phyloP scores from a whole-genome alignment of 2,113 vertebrate species.

The Hippoglossus stenolepis region DNA sequence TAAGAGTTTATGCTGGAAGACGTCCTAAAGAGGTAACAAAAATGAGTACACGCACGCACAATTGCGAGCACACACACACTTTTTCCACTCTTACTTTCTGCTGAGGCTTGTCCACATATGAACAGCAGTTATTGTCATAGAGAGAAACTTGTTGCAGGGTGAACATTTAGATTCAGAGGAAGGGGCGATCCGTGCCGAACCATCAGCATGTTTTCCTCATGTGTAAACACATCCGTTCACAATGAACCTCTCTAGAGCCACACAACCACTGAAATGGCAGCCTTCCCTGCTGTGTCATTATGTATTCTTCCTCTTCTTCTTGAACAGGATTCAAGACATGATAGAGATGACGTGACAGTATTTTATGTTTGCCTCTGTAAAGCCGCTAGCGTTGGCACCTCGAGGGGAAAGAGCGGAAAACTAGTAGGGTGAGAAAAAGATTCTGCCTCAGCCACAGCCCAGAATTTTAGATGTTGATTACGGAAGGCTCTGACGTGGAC shows the following conservation, averaged over 20 bases:
- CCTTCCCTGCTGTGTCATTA: slow-evolving; percentile 3
- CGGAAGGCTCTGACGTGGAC: too few relatives aligned
- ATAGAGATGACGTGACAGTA: not conserved
- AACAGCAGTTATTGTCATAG: not conserved
- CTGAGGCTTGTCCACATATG: slow-evolving; percentile 30
- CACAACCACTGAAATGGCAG: slow-evolving; percentile 42
- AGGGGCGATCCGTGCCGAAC: slow-evolving; percentile 9
- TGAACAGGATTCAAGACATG: slow-evolving; percentile 17
- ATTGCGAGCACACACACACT: not conserved
- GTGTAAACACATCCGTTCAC: slow-evolving; percentile 12
- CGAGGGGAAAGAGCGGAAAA: not conserved
- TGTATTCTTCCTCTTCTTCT: not conserved
- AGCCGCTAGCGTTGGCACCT: not conserved
- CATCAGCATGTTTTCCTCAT: slow-evolving; percentile 19
- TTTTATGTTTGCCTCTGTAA: slow-evolving; percentile 1
- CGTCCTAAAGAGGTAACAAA: too few relatives aligned
- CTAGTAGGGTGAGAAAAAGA: slow-evolving; percentile 6
- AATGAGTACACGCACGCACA: not conserved
- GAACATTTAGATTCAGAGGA: not conserved
- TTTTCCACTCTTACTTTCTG: slow-evolving; percentile 16
- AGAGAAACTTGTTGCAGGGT: not conserved
- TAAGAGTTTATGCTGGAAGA: too few relatives aligned
- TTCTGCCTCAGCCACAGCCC: not conserved
- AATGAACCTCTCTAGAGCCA: slow-evolving; percentile 38
- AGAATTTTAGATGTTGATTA: too few relatives aligned